Percentiles rank a stretch among this genome's conserved stretches.
phyloP scores from a whole-genome alignment of 2,888 invertebrate species.

The Omphaloscelis lunosa region DNA sequence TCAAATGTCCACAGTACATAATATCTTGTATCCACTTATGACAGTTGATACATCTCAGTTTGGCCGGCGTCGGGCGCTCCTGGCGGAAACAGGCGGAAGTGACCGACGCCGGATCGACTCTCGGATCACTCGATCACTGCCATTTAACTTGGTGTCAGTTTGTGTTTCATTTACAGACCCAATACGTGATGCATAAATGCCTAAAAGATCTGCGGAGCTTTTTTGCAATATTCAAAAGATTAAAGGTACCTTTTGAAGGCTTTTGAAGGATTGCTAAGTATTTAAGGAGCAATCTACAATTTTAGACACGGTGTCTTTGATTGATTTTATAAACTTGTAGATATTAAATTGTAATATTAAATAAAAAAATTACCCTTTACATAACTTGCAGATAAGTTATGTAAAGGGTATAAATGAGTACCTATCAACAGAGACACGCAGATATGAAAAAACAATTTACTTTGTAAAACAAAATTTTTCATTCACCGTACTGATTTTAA shows the following conservation, averaged over 20 bases:
- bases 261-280: not conserved
- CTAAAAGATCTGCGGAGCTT: not conserved
- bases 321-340: not conserved
- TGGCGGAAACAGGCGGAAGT: constrained; percentile 83
- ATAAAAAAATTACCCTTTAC: no score
- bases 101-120: constrained; percentile 80
- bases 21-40: constrained; percentile 33
- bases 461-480: no score
- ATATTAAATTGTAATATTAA: no score
- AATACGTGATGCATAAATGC: not conserved
- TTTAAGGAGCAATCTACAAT: not conserved
- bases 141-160: constrained; percentile 47
- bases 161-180: constrained; percentile 15
- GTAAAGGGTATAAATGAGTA: no score
- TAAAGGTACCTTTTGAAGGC: not conserved
- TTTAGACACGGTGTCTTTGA: not conserved
- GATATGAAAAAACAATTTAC: no score
- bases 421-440: no score
- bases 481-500: no score
- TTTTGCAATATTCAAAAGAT: not conserved
- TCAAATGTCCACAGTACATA: not conserved
- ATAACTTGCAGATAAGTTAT: no score
- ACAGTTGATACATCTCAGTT: constrained; percentile 41
- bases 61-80: constrained; percentile 67
- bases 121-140: constrained; percentile 59